Conservation (phyloP, 2,797 vertebrate genomes). For the Phoebastria nigripes region DNA sequence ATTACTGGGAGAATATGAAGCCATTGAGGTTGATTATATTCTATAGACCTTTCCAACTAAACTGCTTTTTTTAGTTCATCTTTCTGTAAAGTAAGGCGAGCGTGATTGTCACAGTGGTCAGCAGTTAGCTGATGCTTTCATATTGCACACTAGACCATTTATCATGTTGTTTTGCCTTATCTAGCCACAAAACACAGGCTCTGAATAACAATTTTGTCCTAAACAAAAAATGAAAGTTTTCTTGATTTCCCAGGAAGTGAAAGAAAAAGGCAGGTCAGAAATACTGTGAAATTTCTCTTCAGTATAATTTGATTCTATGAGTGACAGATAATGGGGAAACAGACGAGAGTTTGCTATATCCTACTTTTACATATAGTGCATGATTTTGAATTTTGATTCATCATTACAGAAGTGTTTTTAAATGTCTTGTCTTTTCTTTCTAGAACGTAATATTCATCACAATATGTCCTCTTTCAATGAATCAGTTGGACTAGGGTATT, state of each 20-base stretch:
- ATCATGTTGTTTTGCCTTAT: background rate
- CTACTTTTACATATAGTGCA: background rate
- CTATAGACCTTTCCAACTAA: background rate
- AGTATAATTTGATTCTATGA: background rate
- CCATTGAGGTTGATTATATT: background rate
- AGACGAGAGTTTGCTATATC: background rate
- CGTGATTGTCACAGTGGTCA: background rate
- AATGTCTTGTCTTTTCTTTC: slow-evolving; percentile 60
- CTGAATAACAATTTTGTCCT: background rate
- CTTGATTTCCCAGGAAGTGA: background rate
- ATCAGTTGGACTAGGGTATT: slow-evolving; percentile 93
- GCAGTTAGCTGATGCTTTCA: background rate
- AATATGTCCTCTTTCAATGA: slow-evolving; percentile 99
- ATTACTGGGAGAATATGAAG: slow-evolving; percentile 27
- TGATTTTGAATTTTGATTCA: background rate
- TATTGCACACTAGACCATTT: background rate
- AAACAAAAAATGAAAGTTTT: background rate
- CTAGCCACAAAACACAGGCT: background rate
- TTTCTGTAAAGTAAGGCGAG: background rate
- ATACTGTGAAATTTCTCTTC: background rate
- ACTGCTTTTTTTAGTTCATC: background rate
- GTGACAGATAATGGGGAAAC: background rate
- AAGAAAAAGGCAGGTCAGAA: background rate
- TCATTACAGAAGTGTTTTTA: background rate
- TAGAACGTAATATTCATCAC: slow-evolving; percentile 94